Evolutionary conservation across 2,888 invertebrate genomes (phyloP).

Genomic region (Ectemnius lituratus): DNA sequence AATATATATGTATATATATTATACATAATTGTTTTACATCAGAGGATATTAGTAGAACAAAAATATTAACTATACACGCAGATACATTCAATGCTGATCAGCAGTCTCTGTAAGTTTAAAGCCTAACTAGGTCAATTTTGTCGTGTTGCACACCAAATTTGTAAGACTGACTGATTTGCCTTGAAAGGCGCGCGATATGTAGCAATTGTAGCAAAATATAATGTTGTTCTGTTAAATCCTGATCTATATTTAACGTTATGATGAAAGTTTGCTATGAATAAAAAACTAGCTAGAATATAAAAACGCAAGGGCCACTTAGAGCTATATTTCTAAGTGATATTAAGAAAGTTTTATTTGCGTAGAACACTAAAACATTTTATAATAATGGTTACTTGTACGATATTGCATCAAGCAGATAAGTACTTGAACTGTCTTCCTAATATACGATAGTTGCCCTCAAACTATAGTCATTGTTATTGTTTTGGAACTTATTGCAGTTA

Average conservation of each 20-base stretch:
- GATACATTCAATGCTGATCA: slow-evolving; percentile 27
- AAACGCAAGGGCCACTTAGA: slow-evolving; percentile 13
- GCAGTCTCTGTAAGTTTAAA: slow-evolving; percentile 28
- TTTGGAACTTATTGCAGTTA: slow-evolving; percentile 12
- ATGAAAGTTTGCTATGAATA: slow-evolving; percentile 3
- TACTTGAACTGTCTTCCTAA: slow-evolving; percentile 62
- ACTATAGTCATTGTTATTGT: slow-evolving; percentile 51
- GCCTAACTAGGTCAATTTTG: slow-evolving; percentile 15
- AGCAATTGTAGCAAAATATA: slow-evolving; percentile 6
- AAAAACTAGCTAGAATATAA: slow-evolving; percentile 4
- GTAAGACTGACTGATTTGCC: slow-evolving; percentile 73
- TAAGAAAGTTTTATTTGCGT: slow-evolving; percentile 39
- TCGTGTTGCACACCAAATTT: slow-evolving; percentile 47
- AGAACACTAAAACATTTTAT: slow-evolving; percentile 44
- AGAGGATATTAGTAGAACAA: slow-evolving; percentile 5
- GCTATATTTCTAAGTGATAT: slow-evolving; percentile 27
- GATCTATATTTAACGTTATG: not conserved
- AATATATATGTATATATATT: slow-evolving; percentile 13
- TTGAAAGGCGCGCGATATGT: slow-evolving; percentile 50
- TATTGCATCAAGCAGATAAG: slow-evolving; percentile 43
- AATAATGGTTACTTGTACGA: slow-evolving; percentile 29
- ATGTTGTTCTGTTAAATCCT: slow-evolving; percentile 40
- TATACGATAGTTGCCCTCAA: slow-evolving; percentile 33
- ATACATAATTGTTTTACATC: slow-evolving; percentile 23
- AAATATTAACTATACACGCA: slow-evolving; percentile 16